phyloP scores from a whole-genome alignment of 2,888 invertebrate genomes.

The Trichogramma dendrolimi region DNA sequence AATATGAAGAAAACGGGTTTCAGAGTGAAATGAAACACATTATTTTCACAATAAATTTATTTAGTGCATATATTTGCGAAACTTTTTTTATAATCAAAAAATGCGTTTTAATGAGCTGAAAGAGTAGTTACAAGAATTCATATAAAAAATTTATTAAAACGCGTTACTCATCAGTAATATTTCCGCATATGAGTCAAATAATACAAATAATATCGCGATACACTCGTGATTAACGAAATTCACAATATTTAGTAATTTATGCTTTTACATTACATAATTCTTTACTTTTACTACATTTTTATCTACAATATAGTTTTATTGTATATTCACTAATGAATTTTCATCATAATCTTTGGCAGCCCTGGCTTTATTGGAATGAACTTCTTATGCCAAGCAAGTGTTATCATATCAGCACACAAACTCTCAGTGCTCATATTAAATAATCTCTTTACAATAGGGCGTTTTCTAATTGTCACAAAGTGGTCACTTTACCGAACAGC shows the following conservation, averaged over 20 bases:
- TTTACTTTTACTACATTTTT: constrained; percentile 29
- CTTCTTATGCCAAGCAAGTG: constrained; percentile 26
- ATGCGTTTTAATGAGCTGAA: constrained; percentile 29
- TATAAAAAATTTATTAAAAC: constrained; percentile 32
- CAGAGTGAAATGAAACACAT: constrained; percentile 14
- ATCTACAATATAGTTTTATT: constrained; percentile 33
- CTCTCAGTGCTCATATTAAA: constrained; percentile 21
- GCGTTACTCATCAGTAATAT: constrained; percentile 26
- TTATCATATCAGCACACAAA: constrained; percentile 16
- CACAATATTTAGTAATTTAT: constrained; percentile 31
- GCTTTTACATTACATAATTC: constrained; percentile 29
- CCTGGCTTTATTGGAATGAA: constrained; percentile 45
- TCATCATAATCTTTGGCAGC: constrained; percentile 40
- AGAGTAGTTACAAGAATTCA: constrained; percentile 29
- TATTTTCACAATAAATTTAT: constrained; percentile 23
- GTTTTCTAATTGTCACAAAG: too few species aligned
- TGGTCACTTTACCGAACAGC: too few species aligned
- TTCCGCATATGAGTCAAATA: constrained; percentile 28
- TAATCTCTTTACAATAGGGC: constrained; percentile 23
- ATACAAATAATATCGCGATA: constrained; percentile 29
- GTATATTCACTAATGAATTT: constrained; percentile 24
- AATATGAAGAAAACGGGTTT: background rate
- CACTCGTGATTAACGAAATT: constrained; percentile 29
- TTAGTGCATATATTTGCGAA: constrained; percentile 29
- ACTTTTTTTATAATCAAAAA: constrained; percentile 29